Base-by-base conservation (phyloP, 1,140 invertebrate species). In the Brachionus plicatilis region DNA sequence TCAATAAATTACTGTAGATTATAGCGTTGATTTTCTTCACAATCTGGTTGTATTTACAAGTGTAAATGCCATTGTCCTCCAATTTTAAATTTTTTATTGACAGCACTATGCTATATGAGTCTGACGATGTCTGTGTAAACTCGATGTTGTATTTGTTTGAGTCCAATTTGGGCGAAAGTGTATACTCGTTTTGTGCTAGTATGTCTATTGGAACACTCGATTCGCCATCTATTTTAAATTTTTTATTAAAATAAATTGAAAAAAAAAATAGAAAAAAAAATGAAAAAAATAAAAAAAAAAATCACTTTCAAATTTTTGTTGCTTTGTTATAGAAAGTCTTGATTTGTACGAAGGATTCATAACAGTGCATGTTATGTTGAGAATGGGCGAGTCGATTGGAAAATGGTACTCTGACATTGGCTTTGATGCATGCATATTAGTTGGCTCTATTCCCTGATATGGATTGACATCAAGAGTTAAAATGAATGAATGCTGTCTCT, bases 61-160 rank as follows among this genome's bases (percentile, higher is more conserved):
- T 82, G 45, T 82, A 82, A 45, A 82, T 68, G 33, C 79, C 79
- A 37, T 82, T 82, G 27, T 82, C 79, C 27, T 82, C 33, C 29
- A 82, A 82, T 29, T 82, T 68, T 24, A 82, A 14, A 47, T 82
- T 68, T 37, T 65, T 37, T n/a, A 82, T 82, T 68, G 43, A 14
- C 20, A 82, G 14, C 6, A 47, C 33, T 41, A 82, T 24, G 17
- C 41, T 60, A 20, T 65, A 43, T n/a, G 33, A 60, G 33, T 37
- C 33, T 6, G 53, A 65, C 1, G n/a, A 20, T 8, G 53, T 4
- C 5, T 82, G 50, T 20, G 53, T 41, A 47, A 17, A 60, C 43
- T 82, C 53, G 24, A 82, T 68, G 45, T 60, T 60, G 2, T 60
- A 60, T 60, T 65, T 82, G 8, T 17, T 27, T 65, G 53, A 43